phyloP scores from a whole-genome alignment of 2,797 vertebrate species.

The Anisognathus igniventris region DNA sequence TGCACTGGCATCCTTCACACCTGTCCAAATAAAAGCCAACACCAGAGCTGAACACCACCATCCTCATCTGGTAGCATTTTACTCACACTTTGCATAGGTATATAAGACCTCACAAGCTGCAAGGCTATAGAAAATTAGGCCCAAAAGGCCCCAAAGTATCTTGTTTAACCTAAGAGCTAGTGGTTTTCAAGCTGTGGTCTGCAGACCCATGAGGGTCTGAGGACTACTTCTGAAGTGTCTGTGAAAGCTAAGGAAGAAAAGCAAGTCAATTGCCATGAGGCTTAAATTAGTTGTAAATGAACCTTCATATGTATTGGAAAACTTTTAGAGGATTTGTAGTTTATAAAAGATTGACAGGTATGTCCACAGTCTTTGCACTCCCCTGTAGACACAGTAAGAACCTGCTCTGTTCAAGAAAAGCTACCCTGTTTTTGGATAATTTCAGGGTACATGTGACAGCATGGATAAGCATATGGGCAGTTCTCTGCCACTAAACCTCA shows the following conservation, averaged over 20 bases:
- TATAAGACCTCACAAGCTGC: constrained; percentile 38
- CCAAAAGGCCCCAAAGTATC: background rate
- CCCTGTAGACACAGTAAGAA: background rate
- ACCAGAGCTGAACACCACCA: background rate
- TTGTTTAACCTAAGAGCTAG: background rate
- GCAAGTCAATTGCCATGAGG: background rate
- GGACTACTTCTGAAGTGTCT: background rate
- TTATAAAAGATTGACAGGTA: constrained; percentile 4
- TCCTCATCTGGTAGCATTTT: constrained; percentile 17
- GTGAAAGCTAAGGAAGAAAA: constrained; percentile 12
- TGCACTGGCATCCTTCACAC: background rate
- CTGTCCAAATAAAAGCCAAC: background rate
- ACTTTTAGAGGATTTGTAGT: background rate
- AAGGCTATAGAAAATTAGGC: background rate
- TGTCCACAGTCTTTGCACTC: background rate
- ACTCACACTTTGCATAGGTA: background rate
- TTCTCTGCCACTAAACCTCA: background rate
- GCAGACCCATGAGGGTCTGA: background rate
- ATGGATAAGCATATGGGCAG: background rate
- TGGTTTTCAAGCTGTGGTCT: constrained; percentile 31
- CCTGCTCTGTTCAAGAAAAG: background rate
- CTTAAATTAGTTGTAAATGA: background rate
- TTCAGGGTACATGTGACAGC: background rate
- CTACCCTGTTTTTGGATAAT: background rate
- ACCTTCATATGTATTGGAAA: background rate